Evolutionary conservation across 2,113 vertebrate genomes (phyloP).

Genomic region (Patagioenas fasciata): DNA sequence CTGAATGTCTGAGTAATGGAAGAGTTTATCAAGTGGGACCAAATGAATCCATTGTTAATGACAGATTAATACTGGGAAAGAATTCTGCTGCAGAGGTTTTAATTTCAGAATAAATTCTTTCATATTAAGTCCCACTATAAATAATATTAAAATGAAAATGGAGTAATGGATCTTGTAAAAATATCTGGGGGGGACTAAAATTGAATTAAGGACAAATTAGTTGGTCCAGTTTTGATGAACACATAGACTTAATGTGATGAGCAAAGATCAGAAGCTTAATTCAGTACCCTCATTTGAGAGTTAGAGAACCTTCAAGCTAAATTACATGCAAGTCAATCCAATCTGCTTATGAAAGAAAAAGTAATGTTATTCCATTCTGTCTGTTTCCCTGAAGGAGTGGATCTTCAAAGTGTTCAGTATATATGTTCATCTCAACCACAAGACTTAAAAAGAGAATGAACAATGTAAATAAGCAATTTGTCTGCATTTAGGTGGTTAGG

Average conservation of each 20-base stretch:
- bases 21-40: not conserved
- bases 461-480: not conserved
- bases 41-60: not conserved
- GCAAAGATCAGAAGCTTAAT: slow-evolving; percentile 22
- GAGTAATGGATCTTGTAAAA: not conserved
- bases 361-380: not conserved
- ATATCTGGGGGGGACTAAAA: not conserved
- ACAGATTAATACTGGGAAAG: not conserved
- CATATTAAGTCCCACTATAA: not conserved
- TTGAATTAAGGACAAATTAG: slow-evolving; percentile 4
- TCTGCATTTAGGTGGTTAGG: not conserved
- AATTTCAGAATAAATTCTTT: not conserved
- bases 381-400: not conserved
- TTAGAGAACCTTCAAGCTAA: not conserved
- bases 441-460: not conserved
- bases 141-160: not conserved
- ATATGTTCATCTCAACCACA: not conserved
- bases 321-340: not conserved
- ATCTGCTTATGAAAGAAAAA: not conserved
- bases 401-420: not conserved
- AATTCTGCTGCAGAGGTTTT: not conserved
- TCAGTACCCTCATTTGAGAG: not conserved
- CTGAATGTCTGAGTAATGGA: not conserved
- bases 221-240: not conserved
- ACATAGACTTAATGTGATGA: not conserved